Base-by-base conservation (phyloP, 1,140 invertebrate genomes). In the Papilio helenus region DNA sequence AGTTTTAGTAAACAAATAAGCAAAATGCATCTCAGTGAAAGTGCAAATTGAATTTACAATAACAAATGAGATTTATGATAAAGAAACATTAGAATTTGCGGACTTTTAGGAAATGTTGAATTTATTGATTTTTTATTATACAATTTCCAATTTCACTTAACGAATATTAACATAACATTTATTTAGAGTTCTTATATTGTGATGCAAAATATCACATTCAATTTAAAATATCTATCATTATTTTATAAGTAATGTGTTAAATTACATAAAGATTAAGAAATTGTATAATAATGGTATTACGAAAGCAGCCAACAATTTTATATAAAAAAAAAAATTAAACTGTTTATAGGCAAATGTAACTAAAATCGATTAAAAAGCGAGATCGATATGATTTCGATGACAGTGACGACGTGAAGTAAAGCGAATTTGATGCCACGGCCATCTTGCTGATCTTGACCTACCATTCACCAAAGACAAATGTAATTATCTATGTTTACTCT, bases 401-500 rank as follows among this genome's bases (percentile, higher is more conserved):
- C 86, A 91, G 87, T 51, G 74, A 82, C 84, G 83, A 88, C 84
- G 79, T 85, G 83, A 84, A 71, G 26, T 82, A 86, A 79, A 72
- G 81, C 73, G 26, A 83, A 85, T 87, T 87, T 81, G 89, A 92
- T 90, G 91, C 90, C 90, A 93, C 84, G 90, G 92, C 74, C 92
- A 84, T 76, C n/a, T 46, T 12, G 18, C n/a, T 80, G 89, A 61
- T 88, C 91, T 93, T 92, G 90, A 92, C 92, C 90, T 58, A 76
- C 81, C 85, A 68, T 83, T 82, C 81, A 72, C 55, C 39, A 79
- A 72, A 87, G 81, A 86, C 82, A 87, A 86, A 39, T 46, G 61
- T 82, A 80, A 81, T 85, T 80, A 55, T 18, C 51, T 55, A 55
- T 9, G 18, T 55, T 9, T n/a, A 55, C 18, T 20, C 7, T n/a